Evolutionary conservation across 2,797 vertebrate genomes (phyloP).

Genomic region (Hoplostethus mediterraneus): DNA sequence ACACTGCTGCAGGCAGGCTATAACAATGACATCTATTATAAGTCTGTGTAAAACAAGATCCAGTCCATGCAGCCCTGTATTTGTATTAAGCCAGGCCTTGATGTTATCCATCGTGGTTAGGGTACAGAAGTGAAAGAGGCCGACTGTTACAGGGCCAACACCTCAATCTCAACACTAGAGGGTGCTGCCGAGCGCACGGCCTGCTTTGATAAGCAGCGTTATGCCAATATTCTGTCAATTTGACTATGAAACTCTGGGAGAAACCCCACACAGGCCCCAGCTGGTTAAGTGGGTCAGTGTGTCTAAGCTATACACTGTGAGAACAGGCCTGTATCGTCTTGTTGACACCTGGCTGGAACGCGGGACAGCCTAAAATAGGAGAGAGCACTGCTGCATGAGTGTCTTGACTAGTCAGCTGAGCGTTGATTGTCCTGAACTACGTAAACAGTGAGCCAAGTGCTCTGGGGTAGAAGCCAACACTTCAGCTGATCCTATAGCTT

Average conservation of each 20-base stretch:
- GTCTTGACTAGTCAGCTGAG: slow-evolving; percentile 49
- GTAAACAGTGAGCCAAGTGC: slow-evolving; percentile 53
- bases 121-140: background rate
- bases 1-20: background rate
- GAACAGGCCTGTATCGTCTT: slow-evolving; percentile 63
- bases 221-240: slow-evolving; percentile 56
- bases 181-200: slow-evolving; percentile 32
- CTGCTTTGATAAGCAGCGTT: slow-evolving; percentile 9
- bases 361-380: slow-evolving; percentile 41
- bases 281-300: slow-evolving; percentile 70
- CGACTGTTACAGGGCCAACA: background rate
- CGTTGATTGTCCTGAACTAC: slow-evolving; percentile 37
- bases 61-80: background rate
- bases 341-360: slow-evolving; percentile 60
- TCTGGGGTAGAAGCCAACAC: slow-evolving; percentile 47
- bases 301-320: slow-evolving; percentile 54
- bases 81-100: background rate
- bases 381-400: slow-evolving; percentile 2
- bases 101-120: slow-evolving; percentile 1
- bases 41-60: slow-evolving; percentile 12
- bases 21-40: slow-evolving; percentile 12
- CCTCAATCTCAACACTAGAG: slow-evolving; percentile 38
- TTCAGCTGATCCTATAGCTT: slow-evolving; percentile 61
- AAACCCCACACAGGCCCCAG: slow-evolving; percentile 30
- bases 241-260: slow-evolving; percentile 33